Conservation (phyloP, 2,797 vertebrate genomes). For the Agapornis canus region DNA sequence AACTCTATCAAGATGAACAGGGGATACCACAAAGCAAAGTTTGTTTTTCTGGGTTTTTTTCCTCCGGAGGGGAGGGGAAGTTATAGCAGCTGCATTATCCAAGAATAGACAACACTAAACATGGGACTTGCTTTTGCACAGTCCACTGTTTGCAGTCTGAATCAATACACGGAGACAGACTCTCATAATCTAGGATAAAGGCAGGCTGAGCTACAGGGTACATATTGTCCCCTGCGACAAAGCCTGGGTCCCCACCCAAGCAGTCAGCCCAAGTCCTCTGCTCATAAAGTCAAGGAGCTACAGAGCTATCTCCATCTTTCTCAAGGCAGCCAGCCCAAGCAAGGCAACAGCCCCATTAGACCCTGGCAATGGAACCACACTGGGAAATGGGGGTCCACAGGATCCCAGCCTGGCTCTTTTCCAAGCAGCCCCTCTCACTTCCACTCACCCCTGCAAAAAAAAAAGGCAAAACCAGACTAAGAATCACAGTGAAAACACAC, state of each 20-base stretch:
- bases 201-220: background rate
- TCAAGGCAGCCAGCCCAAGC: accelerated
- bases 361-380: background rate
- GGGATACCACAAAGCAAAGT: background rate
- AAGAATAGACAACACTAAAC: background rate
- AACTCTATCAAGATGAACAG: background rate
- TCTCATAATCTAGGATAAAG: background rate
- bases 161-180: background rate
- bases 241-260: background rate
- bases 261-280: background rate
- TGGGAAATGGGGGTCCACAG: background rate
- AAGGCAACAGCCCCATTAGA: background rate
- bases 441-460: background rate
- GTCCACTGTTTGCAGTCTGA: background rate
- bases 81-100: background rate
- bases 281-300: background rate
- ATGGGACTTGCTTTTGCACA: background rate
- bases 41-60: background rate
- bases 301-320: background rate
- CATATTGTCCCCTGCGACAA: background rate
- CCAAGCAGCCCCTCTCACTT: background rate
- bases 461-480: background rate
- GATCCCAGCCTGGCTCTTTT: background rate
- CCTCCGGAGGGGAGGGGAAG: background rate
- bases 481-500: background rate